Evolutionary conservation across 2,888 invertebrate genomes (phyloP), one percentile per base, ranked within the genome.

Genomic region (Macrophya alboannulata): DNA sequence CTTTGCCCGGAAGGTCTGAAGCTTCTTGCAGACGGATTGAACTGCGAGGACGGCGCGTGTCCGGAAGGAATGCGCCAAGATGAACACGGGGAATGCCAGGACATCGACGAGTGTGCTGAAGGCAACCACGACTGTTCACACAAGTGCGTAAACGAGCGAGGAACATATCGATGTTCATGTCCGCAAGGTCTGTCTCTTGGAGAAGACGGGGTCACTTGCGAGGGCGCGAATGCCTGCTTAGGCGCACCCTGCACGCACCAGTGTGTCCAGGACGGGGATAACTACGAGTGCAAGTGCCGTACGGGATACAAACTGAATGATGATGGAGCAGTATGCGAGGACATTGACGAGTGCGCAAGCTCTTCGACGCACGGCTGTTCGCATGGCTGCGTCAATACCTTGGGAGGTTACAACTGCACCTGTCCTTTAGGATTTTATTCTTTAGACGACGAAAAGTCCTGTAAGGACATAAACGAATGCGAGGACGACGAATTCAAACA

Each of bases 81-180:
- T 12, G 91, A 91, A 17, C 87, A 90, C 17, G 88, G 90, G 76
- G 90, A 90, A 17, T 92, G 92, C 62, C 89, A 90, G 85, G 89
- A 89, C 68, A 87, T 87, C n/a, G 89, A 91, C 84, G 90, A 90
- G 81, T 89, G 89, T 76, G 88, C 88, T 17, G 87, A 90, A 9
- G 89, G 88, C 4, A 88, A 90, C 25, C 84, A 74, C 62, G 89
- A 93, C 17, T 95, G 95, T 86, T 93, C 94, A 4, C 94, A 95
- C 84, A 90, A 92, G 48, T 96, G 96, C 91, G 93, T 95, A 72
- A 96, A 96, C 89, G 94, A 94, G 0, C 90, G 94, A 43, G 96
- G 96, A 31, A 95, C 95, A 5, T 96, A 95, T 90, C 92, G 93
- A 40, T 97, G 97, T 90, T 92, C 93, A 86, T 96, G 96, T 90